A percentile compares a stretch with the other conserved stretches of the same genome.
These are phyloP conservation scores for Mesodorylaimus sp. DNA, from an alignment of 2,888 invertebrate species.

Conservation along the genomic window DNA sequence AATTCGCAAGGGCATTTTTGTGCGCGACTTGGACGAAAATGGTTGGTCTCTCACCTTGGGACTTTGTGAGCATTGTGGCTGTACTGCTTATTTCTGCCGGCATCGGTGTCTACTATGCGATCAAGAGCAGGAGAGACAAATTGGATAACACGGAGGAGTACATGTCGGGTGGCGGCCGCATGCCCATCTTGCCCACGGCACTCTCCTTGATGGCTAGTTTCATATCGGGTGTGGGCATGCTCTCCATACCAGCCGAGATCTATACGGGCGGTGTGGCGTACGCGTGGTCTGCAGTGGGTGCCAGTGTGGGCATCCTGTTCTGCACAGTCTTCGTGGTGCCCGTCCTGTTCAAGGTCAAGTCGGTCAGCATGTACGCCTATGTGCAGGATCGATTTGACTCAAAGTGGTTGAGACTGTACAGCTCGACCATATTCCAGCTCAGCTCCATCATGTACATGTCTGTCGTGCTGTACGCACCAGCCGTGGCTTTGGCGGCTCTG, in stretches of 20 bases:
- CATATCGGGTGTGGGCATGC: slow-evolving; percentile 3
- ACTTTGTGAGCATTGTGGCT: background rate
- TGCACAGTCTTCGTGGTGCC: slow-evolving; percentile 4
- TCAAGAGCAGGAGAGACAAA: background rate
- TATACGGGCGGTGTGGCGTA: slow-evolving; percentile 8
- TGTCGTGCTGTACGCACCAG: slow-evolving; percentile 8
- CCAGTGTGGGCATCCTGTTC: background rate
- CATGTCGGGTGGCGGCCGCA: background rate
- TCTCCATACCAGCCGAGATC: slow-evolving; percentile 5
- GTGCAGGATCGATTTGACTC: slow-evolving; percentile 8
- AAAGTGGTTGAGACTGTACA: background rate
- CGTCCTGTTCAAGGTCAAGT: slow-evolving; percentile 4
- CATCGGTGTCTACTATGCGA: background rate
- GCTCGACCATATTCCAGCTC: slow-evolving; percentile 3
- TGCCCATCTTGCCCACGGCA: slow-evolving; percentile 7
- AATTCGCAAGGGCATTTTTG: too few relatives aligned
- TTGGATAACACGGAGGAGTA: background rate
- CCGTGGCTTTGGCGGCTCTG: slow-evolving; percentile 14
- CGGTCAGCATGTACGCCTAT: slow-evolving; percentile 7
- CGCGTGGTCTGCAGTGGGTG: slow-evolving; percentile 4
- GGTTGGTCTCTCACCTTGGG: too few relatives aligned
- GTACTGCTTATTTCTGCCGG: background rate
- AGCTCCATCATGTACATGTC: slow-evolving; percentile 8
- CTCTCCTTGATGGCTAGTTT: slow-evolving; percentile 1
- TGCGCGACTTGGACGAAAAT: too few relatives aligned